Conservation (phyloP, 2,888 invertebrate genomes). For the Hyalella azteca region DNA sequence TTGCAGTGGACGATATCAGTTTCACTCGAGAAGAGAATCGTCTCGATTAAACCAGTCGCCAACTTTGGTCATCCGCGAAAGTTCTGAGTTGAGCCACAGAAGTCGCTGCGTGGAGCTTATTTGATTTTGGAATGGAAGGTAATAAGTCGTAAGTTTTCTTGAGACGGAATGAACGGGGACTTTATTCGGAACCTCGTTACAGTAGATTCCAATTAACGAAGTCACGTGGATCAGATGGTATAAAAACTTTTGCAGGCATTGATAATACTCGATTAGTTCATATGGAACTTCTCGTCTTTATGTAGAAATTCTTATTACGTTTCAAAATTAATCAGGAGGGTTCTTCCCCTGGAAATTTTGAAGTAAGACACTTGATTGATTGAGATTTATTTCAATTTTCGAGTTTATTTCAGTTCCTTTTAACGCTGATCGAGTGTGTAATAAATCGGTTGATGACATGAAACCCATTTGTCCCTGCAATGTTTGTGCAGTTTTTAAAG, state of each 20-base stretch:
- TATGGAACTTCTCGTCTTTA: too few relatives aligned
- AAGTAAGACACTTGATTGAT: too few relatives aligned
- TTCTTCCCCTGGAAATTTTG: too few relatives aligned
- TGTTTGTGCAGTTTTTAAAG: too few relatives aligned
- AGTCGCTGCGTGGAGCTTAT: not conserved
- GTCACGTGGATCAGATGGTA: not conserved
- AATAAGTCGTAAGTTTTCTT: not conserved
- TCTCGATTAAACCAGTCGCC: slow-evolving; percentile 12
- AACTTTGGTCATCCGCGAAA: slow-evolving; percentile 11
- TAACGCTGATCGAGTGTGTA: too few relatives aligned
- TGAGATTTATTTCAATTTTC: too few relatives aligned
- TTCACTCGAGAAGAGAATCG: slow-evolving; percentile 31
- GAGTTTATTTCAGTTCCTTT: too few relatives aligned
- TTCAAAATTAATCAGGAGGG: too few relatives aligned
- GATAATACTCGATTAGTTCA: too few relatives aligned
- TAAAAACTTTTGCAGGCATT: not conserved
- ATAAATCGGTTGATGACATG: too few relatives aligned
- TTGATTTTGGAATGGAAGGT: slow-evolving; percentile 15
- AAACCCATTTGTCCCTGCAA: too few relatives aligned
- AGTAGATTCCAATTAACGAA: not conserved
- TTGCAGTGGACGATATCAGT: slow-evolving; percentile 15
- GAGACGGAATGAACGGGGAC: not conserved
- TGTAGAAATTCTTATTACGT: too few relatives aligned
- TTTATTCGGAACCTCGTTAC: not conserved
- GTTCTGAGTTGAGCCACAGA: slow-evolving; percentile 15